These are phyloP conservation scores for Nomada fucata DNA, from an alignment of 2,888 invertebrate genomes.

Conservation along the genomic window DNA sequence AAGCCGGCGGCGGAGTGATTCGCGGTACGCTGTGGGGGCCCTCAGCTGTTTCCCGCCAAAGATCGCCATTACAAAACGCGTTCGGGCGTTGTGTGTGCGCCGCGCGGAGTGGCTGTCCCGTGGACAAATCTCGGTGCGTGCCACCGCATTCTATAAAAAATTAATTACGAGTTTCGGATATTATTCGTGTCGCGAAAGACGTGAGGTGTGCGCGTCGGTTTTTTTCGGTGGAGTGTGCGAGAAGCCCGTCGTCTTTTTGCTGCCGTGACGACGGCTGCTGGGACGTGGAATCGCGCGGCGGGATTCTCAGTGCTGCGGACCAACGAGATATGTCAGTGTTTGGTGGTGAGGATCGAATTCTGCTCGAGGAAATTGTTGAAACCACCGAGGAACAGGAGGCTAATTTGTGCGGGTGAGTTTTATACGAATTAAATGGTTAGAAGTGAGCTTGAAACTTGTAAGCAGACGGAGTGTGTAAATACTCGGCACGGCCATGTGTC, in stretches of 20 bases:
- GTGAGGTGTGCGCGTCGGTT: constrained; percentile 62
- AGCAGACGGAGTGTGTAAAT: constrained; percentile 11
- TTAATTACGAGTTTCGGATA: constrained; percentile 38
- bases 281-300: constrained; percentile 68
- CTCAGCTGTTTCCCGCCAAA: constrained; percentile 90
- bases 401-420: constrained; percentile 81
- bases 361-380: constrained; percentile 86
- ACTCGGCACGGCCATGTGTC: constrained; percentile 38
- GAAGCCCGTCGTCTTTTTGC: constrained; percentile 58
- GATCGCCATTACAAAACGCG: constrained; percentile 88
- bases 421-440: not conserved
- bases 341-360: constrained; percentile 85
- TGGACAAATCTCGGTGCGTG: constrained; percentile 77
- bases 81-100: constrained; percentile 84
- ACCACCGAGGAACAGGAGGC: constrained; percentile 84
- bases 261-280: constrained; percentile 66
- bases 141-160: constrained; percentile 50
- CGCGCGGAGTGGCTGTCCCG: constrained; percentile 85
- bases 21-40: constrained; percentile 81
- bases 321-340: constrained; percentile 86
- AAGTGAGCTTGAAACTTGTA: not conserved
- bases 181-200: constrained; percentile 30
- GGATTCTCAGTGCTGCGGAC: constrained; percentile 67
- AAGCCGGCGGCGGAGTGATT: constrained; percentile 76
- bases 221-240: constrained; percentile 61